Evolutionary conservation across 2,113 vertebrate genomes (phyloP).

Genomic region (Hoplias malabaricus): DNA sequence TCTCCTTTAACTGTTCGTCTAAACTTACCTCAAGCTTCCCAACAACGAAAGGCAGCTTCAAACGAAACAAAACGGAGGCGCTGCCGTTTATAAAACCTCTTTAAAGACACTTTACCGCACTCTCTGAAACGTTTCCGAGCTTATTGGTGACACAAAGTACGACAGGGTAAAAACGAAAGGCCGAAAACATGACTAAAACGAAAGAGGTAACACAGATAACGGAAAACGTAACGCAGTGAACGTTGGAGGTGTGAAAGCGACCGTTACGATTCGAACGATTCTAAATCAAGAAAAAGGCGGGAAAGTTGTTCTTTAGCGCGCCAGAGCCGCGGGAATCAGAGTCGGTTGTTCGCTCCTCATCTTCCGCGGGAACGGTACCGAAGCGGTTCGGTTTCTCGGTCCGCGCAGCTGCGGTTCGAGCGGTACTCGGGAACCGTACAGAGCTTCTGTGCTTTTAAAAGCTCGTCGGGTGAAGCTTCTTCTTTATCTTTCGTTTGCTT

Average conservation of each 20-base stretch:
- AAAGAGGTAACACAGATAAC: no score
- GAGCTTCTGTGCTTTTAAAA: neutral
- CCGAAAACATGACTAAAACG: neutral
- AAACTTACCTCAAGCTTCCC: neutral
- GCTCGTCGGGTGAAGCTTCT: neutral
- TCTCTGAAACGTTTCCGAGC: neutral
- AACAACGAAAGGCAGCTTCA: neutral
- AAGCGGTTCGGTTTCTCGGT: neutral
- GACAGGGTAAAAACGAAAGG: neutral
- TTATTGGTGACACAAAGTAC: neutral
- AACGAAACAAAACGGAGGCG: neutral
- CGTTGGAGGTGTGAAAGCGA: neutral
- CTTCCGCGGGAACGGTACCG: neutral
- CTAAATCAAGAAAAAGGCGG: neutral
- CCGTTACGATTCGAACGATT: neutral
- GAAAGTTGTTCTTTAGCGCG: neutral
- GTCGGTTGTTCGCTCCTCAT: neutral
- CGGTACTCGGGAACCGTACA: neutral
- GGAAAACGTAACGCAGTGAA: neutral
- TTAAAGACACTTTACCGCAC: neutral
- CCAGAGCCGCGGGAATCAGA: neutral
- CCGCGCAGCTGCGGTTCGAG: neutral
- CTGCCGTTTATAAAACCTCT: no score
- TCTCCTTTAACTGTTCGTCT: no score
- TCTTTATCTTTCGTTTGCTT: neutral